Base-by-base conservation (phyloP, 1,140 invertebrate genomes). In the Atta cephalotes region DNA sequence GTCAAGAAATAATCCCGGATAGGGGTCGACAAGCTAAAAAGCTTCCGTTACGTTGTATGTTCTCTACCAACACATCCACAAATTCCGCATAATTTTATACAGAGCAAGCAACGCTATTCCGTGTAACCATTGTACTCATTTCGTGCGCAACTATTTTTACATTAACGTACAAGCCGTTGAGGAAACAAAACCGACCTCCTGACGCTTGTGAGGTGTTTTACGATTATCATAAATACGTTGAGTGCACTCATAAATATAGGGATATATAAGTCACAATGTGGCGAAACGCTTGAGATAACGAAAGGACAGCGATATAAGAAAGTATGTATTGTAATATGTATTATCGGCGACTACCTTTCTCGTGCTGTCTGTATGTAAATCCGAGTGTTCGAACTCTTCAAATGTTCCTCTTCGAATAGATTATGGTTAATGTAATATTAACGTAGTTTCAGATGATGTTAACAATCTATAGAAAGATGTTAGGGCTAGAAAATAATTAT, bases 171-270 rank as follows among this genome's bases (percentile, higher is more conserved):
- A 74, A 81, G 79, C 53, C 79, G 31, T 35, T 3, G 39, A 18
- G 28, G 58, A 12, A 45, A 45, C 39, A 45, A 45, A 45, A 45
- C 39, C 39, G 39, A 45, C 39, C 39, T 10, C 10, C 9, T 10
- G 39, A 18, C 25, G 25, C 53, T 2, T 18, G 35, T n/a, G 1
- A 84, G 70, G 28, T 74, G 51, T 84, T 84, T 74, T 84, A 84
- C 80, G 80, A 76, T 84, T 76, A 84, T 84, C 80, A 76, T 84
- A 84, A 84, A 76, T 70, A 62, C 70, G 56, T 39, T 31, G 70
- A 84, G 70, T 84, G 70, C 16, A n/a, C 16, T 62, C 70, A 68
- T 84, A 84, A 84, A 76, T 84, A 74, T 49, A 60, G 18, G 16
- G 2, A 60, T 9, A 3, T 25, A 21, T 60, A 76, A 81, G 65